Conservation (phyloP, 2,888 invertebrate genomes). For the Lepidochitona cinerea region DNA sequence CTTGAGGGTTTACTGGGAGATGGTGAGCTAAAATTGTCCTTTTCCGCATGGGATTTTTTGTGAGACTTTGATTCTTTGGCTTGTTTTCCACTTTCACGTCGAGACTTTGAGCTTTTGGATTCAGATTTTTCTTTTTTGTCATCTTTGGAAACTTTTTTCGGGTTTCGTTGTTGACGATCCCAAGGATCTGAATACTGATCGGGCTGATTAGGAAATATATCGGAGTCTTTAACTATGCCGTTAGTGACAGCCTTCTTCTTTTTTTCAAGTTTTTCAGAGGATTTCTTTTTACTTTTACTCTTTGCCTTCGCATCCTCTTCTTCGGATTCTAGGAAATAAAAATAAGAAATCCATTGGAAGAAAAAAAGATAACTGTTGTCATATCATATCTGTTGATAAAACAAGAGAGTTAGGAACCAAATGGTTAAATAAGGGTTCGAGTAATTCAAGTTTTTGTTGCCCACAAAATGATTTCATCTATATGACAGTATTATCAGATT, state of each 20-base stretch:
- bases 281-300: not conserved
- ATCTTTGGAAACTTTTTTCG: not conserved
- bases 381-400: too few relatives aligned
- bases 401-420: too few relatives aligned
- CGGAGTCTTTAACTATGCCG: slow-evolving; percentile 1
- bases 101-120: not conserved
- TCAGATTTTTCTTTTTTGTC: not conserved
- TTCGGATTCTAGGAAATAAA: not conserved
- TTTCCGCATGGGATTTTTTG: not conserved
- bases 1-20: not conserved
- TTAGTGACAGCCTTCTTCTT: not conserved
- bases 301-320: not conserved
- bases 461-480: too few relatives aligned
- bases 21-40: not conserved
- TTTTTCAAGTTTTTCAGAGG: not conserved
- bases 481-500: too few relatives aligned
- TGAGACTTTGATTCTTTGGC: not conserved
- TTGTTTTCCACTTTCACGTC: too few relatives aligned
- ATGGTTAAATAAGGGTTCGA: too few relatives aligned
- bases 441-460: too few relatives aligned
- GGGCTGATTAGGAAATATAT: not conserved
- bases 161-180: not conserved
- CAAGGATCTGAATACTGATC: not conserved
- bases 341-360: too few relatives aligned
- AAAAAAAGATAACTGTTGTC: too few relatives aligned